Evolutionary conservation across 1,140 invertebrate genomes (phyloP).

Genomic region (Probaryconus sp.): DNA sequence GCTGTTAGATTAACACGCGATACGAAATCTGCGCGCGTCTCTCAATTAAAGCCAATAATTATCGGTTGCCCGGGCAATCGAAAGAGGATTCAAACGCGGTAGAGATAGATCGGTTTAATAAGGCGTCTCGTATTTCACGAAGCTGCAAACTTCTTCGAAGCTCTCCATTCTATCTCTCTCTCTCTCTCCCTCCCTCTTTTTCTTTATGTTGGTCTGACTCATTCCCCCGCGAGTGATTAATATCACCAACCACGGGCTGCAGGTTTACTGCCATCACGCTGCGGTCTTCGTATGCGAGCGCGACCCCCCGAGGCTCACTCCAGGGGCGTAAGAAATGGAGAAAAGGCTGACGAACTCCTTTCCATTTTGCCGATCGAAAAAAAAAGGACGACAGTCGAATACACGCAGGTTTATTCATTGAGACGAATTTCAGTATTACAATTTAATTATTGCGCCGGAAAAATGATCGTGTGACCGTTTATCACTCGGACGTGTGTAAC

Average conservation of each 20-base stretch:
- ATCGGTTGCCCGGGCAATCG: constrained; percentile 41
- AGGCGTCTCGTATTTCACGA: constrained; percentile 69
- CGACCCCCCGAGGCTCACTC: constrained; percentile 61
- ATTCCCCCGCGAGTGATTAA: constrained; percentile 65
- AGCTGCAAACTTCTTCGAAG: constrained; percentile 2
- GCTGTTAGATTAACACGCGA: constrained; percentile 55
- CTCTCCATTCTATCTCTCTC: constrained; percentile 7
- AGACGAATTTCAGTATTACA: constrained; percentile 35
- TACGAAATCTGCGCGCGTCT: constrained; percentile 40
- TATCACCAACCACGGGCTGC: constrained; percentile 63
- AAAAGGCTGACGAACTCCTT: constrained; percentile 52
- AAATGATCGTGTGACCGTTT: constrained; percentile 2
- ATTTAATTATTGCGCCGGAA: constrained; percentile 37
- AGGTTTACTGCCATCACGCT: constrained; percentile 67
- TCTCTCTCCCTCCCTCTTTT: constrained; percentile 10
- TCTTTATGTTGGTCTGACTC: background rate
- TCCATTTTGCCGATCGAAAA: constrained; percentile 28
- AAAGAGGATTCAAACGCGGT: constrained; percentile 54
- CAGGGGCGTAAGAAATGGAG: constrained; percentile 56
- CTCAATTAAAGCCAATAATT: constrained; percentile 64
- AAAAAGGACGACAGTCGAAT: constrained; percentile 33
- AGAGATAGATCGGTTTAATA: constrained; percentile 68
- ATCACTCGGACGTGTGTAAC: background rate
- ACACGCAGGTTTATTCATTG: constrained; percentile 19
- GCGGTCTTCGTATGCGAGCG: constrained; percentile 52